A percentile compares a stretch with the other conserved stretches of the same genome.
phyloP scores from a whole-genome alignment of 2,888 invertebrate species.

The Syrista parreyssii region DNA sequence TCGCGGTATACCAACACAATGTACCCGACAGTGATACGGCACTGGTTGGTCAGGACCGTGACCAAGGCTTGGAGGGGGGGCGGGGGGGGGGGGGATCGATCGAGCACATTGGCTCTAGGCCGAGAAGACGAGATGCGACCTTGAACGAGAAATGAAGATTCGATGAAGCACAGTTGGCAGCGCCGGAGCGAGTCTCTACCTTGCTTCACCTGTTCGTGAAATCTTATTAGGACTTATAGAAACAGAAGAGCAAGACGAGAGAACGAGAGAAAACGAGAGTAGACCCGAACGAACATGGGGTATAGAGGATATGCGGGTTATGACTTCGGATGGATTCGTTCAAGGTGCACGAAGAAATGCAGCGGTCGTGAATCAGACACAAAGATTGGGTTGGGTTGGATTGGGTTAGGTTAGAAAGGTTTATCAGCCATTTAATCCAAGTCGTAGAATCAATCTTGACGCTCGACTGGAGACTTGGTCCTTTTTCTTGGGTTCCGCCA shows the following conservation, averaged over 20 bases:
- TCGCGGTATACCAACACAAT: neutral
- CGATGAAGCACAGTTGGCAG: neutral
- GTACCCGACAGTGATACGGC: neutral
- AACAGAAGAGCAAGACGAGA: neutral
- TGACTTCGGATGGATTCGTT: neutral
- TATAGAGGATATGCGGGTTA: neutral
- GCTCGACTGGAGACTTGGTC: neutral
- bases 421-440: neutral
- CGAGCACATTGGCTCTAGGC: neutral
- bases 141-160: neutral
- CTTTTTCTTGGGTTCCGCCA: neutral
- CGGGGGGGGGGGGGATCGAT: too few relatives aligned
- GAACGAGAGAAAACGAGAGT: neutral
- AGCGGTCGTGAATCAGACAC: neutral
- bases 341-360: neutral
- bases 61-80: neutral
- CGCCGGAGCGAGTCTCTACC: neutral
- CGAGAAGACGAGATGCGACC: neutral
- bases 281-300: too few relatives aligned
- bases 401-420: neutral
- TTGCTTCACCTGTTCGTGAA: neutral
- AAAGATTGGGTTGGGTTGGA: too few relatives aligned
- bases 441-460: neutral
- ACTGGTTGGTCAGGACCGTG: neutral
- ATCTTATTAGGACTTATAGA: neutral